Percentiles rank a stretch among this genome's conserved stretches.
Evolutionary conservation across 1,140 invertebrate genomes (phyloP).

Genomic region (Aphis craccivora): DNA sequence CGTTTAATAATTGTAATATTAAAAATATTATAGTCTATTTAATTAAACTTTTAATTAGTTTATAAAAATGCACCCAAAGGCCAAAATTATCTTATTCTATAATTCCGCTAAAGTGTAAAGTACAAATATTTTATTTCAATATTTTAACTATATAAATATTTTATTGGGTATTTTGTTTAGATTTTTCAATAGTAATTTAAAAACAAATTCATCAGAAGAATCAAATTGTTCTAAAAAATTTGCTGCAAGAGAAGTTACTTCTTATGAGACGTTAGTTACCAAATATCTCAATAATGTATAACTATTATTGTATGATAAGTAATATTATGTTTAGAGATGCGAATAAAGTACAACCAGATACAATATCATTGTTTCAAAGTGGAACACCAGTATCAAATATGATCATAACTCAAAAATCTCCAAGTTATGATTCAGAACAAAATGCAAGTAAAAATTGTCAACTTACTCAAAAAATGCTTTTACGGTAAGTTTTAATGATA

Average conservation of each 20-base stretch:
- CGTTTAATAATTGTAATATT: no score
- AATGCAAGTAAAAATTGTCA: conserved; percentile 20
- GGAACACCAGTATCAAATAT: not conserved
- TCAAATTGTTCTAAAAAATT: conserved; percentile 31
- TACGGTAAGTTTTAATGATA: not conserved
- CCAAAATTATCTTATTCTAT: not conserved
- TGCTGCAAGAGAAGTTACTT: not conserved
- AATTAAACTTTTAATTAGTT: not conserved
- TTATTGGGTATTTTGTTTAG: conserved; percentile 63
- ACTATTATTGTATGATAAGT: not conserved
- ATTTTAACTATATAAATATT: conserved; percentile 23
- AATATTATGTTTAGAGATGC: not conserved
- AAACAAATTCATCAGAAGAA: conserved; percentile 67
- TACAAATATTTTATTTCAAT: conserved; percentile 40
- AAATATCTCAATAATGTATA: not conserved
- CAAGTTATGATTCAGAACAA: conserved; percentile 6
- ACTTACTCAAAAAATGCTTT: conserved; percentile 49
- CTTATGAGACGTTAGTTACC: conserved; percentile 10
- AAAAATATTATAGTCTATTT: not conserved
- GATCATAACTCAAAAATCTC: not conserved
- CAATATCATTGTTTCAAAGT: not conserved
- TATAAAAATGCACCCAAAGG: not conserved
- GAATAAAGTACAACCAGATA: conserved; percentile 3
- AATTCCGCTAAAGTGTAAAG: not conserved
- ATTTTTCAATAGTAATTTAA: conserved; percentile 84